Base-by-base conservation (phyloP, 1,140 invertebrate species). In the Megathymus violae region DNA sequence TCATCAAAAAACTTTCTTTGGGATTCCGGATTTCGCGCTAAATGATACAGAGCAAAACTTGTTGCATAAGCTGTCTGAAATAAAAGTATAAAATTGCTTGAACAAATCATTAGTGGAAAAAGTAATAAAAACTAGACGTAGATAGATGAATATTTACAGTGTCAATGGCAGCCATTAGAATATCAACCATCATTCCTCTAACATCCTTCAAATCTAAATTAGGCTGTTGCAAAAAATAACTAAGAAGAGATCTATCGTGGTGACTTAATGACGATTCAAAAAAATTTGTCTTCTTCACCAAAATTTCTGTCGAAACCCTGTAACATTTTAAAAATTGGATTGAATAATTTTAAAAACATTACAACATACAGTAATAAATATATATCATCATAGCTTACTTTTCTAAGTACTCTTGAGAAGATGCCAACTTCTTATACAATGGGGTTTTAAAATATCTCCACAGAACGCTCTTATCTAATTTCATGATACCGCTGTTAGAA, bases 121-220 rank as follows among this genome's bases (percentile, higher is more conserved):
- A n/a, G n/a, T n/a, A n/a, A n/a, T n/a, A n/a, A n/a, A n/a, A n/a
- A n/a, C n/a, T n/a, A n/a, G n/a, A n/a, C n/a, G n/a, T n/a, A n/a
- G n/a, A n/a, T n/a, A n/a, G n/a, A n/a, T n/a, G n/a, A n/a, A n/a
- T n/a, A 88, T 82, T 92, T 92, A 96, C 95, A 50, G 97, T 98
- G 85, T 98, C 97, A 31, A 98, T 94, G 44, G 96, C 96, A 22
- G 96, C 97, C 62, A 98, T 90, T 3, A 98, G 78, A 80, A 97
- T 94, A 88, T 98, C 97, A 19, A 95, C 94, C 16, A 95, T 93
- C 91, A 97, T 94, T 47, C 96, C 96, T 15, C 95, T 91, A 4
- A 98, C 91, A 88, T 98, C 97, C 80, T 95, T 95, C 11, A 93
- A 89, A 83, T 97, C 94, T 1, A 97, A 74, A 67, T 93, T 93